Conservation (phyloP, 2,888 invertebrate genomes). For the Raillietiella orientalis region DNA sequence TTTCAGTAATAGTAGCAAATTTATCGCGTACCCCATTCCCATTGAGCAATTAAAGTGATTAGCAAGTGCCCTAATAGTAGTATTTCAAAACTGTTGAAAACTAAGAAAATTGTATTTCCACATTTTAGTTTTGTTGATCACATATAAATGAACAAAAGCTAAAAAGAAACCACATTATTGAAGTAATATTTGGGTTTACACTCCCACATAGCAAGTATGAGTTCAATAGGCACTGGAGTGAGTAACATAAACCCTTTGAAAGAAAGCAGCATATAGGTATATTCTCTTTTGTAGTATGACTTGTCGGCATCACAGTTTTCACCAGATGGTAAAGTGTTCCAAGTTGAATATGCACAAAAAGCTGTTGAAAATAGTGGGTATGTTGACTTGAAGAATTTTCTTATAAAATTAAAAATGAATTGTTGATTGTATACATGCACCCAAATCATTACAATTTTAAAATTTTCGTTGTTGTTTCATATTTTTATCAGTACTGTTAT, state of each 20-base stretch:
- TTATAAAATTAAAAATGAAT: no score
- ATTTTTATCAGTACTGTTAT: constrained; percentile 37
- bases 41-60: no score
- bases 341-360: constrained; percentile 97
- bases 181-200: no score
- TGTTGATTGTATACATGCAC: no score
- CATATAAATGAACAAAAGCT: no score
- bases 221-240: constrained; percentile 83
- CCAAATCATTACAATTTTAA: constrained; percentile 1
- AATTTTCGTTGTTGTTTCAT: constrained; percentile 3
- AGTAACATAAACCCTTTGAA: constrained; percentile 14
- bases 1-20: no score
- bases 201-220: constrained; percentile 22
- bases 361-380: constrained; percentile 90
- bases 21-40: no score
- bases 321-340: constrained; percentile 94
- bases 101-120: no score
- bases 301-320: constrained; percentile 99
- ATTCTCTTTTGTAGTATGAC: constrained; percentile 44
- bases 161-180: no score
- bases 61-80: no score
- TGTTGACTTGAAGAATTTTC: constrained; percentile 8
- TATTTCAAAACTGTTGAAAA: no score
- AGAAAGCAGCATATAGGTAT: not conserved
- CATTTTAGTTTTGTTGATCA: no score